Conservation (phyloP, 37 sponge, comb jelly and placozoan genomes). For the Amphimedon queenslandica region DNA sequence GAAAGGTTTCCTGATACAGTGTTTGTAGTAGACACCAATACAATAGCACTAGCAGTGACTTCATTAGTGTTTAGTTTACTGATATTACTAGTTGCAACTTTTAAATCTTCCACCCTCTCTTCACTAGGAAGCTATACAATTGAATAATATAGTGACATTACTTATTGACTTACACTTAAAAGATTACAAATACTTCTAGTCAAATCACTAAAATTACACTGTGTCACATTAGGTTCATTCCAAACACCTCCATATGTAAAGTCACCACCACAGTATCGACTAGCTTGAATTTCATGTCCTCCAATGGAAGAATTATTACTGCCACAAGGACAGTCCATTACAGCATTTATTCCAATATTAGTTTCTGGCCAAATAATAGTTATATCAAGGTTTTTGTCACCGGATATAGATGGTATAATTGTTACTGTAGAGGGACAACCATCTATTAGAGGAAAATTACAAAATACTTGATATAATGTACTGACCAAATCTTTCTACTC, state of each 20-base stretch:
- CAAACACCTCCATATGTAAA: constrained; percentile 33
- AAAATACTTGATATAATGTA: too few relatives aligned
- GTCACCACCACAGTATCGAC: constrained; percentile 43
- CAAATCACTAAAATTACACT: constrained; percentile 25
- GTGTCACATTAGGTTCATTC: constrained; percentile 6
- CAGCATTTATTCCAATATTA: constrained; percentile 24
- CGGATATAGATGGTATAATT: not conserved
- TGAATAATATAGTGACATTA: too few relatives aligned
- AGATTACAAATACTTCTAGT: constrained; percentile 20
- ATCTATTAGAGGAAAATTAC: too few relatives aligned
- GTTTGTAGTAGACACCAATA: not conserved
- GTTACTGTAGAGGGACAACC: constrained; percentile 20
- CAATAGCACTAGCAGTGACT: not conserved
- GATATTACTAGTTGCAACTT: not conserved
- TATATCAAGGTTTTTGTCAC: not conserved
- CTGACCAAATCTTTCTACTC: too few relatives aligned
- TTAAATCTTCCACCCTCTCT: too few relatives aligned
- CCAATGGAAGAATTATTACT: not conserved
- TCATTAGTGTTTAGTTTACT: not conserved
- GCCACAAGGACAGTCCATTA: constrained; percentile 42
- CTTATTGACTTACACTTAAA: constrained; percentile 21
- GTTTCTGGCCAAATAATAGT: constrained; percentile 34
- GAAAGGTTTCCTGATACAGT: not conserved
- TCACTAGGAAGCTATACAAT: too few relatives aligned
- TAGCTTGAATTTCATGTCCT: not conserved